Evolutionary conservation across 2,797 vertebrate genomes (phyloP).

Genomic region (Carapus acus): DNA sequence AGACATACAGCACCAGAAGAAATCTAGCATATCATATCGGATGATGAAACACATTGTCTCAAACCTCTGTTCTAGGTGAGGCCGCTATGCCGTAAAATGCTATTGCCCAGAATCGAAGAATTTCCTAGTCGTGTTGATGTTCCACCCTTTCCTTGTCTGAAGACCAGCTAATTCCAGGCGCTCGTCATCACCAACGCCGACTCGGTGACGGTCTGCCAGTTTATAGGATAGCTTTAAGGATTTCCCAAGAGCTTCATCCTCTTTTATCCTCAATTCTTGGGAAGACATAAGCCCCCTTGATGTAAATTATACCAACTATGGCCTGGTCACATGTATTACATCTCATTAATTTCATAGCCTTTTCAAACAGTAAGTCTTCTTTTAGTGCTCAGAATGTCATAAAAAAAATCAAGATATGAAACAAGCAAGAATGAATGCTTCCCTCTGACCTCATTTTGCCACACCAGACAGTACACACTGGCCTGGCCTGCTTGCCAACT

Average conservation of each 20-base stretch:
- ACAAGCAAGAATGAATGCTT: conserved; percentile 14
- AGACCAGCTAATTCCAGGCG: conserved; percentile 43
- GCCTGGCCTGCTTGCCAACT: conserved; percentile 28
- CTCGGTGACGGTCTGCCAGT: conserved; percentile 47
- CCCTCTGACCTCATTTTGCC: conserved; percentile 36
- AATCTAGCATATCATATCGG: conserved; percentile 30
- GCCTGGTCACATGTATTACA: conserved; percentile 51
- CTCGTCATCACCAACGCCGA: conserved; percentile 25
- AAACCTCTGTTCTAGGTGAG: conserved; percentile 26
- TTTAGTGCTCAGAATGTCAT: conserved; percentile 1
- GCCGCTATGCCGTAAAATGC: conserved; percentile 30
- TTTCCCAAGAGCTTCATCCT: conserved; percentile 36
- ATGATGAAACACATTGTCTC: conserved; percentile 49
- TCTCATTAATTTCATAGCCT: conserved; percentile 40
- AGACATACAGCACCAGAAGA: conserved; percentile 46
- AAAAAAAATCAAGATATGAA: conserved; percentile 8
- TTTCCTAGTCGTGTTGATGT: conserved; percentile 47
- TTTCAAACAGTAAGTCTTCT: conserved; percentile 17
- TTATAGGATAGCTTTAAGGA: conserved; percentile 36
- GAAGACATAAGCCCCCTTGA: conserved; percentile 50
- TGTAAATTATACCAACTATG: conserved; percentile 59
- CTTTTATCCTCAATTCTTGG: conserved; percentile 45
- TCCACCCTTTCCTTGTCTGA: conserved; percentile 30
- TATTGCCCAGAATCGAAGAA: conserved; percentile 26
- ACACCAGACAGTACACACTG: conserved; percentile 23